These are phyloP conservation scores for Himalopsyche anomala DNA, from an alignment of 2,888 invertebrate species.

Conservation along the genomic window DNA sequence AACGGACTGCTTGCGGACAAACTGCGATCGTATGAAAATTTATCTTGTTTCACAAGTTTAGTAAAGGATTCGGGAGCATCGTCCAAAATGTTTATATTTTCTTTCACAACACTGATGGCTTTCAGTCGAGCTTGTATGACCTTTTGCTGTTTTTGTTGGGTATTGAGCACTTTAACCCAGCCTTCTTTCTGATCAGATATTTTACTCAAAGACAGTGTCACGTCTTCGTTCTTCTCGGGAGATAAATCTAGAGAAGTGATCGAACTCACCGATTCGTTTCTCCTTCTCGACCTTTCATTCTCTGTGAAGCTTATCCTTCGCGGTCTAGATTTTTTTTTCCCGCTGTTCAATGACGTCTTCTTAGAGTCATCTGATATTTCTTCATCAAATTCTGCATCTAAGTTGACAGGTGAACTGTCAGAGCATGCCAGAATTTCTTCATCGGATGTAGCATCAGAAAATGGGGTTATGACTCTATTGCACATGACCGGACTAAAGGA, in stretches of 20 bases:
- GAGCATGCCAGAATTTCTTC: constrained; percentile 75
- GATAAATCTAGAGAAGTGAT: constrained; percentile 73
- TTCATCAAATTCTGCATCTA: constrained; percentile 71
- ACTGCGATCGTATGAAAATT: constrained; percentile 70
- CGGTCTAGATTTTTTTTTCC: constrained; percentile 72
- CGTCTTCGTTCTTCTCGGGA: constrained; percentile 67
- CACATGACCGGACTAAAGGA: constrained; percentile 79
- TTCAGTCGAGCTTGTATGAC: constrained; percentile 75
- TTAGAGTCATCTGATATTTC: constrained; percentile 76
- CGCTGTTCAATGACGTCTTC: constrained; percentile 70
- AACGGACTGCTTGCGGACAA: constrained; percentile 63
- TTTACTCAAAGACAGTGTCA: constrained; percentile 57
- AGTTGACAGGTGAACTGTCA: constrained; percentile 72
- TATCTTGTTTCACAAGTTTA: constrained; percentile 69
- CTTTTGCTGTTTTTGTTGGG: constrained; percentile 74
- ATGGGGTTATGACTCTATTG: constrained; percentile 83
- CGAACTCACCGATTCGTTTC: constrained; percentile 73
- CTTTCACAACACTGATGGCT: constrained; percentile 72
- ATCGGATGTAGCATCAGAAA: constrained; percentile 79
- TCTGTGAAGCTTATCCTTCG: constrained; percentile 75
- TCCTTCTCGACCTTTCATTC: constrained; percentile 73
- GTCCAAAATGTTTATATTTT: constrained; percentile 71
- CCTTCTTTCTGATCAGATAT: constrained; percentile 67
- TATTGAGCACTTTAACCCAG: constrained; percentile 74
- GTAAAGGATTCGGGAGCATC: constrained; percentile 71